These are phyloP conservation scores for Drosophila azteca DNA, from an alignment of 1,140 invertebrate genomes.

Conservation along the genomic window DNA sequence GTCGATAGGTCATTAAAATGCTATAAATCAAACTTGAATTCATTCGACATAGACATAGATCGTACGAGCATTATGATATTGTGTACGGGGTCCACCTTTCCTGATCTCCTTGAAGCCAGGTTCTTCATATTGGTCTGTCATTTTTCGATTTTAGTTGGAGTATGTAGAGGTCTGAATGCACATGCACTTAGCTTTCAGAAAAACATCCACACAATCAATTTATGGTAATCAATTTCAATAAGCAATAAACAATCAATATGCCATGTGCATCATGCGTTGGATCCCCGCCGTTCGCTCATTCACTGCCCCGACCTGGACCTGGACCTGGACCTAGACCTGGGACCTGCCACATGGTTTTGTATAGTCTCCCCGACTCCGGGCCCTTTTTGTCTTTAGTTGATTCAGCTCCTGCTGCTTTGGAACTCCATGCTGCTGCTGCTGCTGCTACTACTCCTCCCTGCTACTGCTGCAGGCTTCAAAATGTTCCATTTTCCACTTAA, in stretches of 20 bases:
- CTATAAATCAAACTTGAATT: too few relatives aligned
- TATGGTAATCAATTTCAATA: slow-evolving; percentile 77
- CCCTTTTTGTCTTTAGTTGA: neutral
- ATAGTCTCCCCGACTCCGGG: slow-evolving; percentile 16
- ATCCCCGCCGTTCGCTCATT: slow-evolving; percentile 9
- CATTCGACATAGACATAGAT: too few relatives aligned
- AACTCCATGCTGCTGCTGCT: slow-evolving; percentile 4
- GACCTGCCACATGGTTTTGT: slow-evolving; percentile 41
- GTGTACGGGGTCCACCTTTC: too few relatives aligned
- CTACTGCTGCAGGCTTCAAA: slow-evolving; percentile 45
- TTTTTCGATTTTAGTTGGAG: too few relatives aligned
- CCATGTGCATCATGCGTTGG: slow-evolving; percentile 55
- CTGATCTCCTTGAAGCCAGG: too few relatives aligned
- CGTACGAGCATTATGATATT: too few relatives aligned
- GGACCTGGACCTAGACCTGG: neutral
- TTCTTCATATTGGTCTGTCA: too few relatives aligned
- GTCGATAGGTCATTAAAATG: too few relatives aligned
- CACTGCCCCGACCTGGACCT: neutral
- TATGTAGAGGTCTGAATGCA: too few relatives aligned
- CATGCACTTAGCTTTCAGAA: neutral
- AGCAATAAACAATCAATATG: slow-evolving; percentile 75
- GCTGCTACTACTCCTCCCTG: slow-evolving; percentile 4
- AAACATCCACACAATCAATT: slow-evolving; percentile 60
- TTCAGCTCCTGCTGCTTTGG: neutral
- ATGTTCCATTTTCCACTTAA: slow-evolving; percentile 61